phyloP scores from a whole-genome alignment of 2,888 invertebrate species.

The Microctonus hyperodae region DNA sequence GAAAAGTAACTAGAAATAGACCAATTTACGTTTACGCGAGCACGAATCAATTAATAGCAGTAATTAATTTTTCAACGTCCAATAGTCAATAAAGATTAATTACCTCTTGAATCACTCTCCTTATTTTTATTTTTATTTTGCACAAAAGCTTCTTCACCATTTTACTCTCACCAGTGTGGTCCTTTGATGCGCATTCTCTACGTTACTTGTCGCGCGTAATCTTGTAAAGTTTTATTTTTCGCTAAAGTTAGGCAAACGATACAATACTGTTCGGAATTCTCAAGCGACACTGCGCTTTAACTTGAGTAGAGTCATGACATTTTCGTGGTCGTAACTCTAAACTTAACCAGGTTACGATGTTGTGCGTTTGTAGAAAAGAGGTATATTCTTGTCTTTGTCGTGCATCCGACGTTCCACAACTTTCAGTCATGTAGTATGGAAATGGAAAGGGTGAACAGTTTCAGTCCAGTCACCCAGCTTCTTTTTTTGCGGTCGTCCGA shows the following conservation, averaged over 20 bases:
- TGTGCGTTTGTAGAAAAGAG: slow-evolving; percentile 11
- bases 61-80: neutral
- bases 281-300: neutral
- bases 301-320: slow-evolving; percentile 11
- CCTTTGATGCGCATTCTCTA: neutral
- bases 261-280: slow-evolving; percentile 18
- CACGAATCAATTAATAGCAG: slow-evolving; percentile 58
- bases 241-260: neutral
- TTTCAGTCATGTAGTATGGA: slow-evolving; percentile 1
- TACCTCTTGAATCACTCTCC: neutral
- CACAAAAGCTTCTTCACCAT: neutral
- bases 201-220: slow-evolving; percentile 8
- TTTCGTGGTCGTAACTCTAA: slow-evolving; percentile 20
- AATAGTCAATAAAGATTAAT: neutral
- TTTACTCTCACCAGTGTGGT: neutral
- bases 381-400: neutral
- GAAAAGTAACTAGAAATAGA: too few relatives aligned
- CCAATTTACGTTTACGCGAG: slow-evolving; percentile 47
- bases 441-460: slow-evolving; percentile 14
- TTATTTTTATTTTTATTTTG: slow-evolving; percentile 44
- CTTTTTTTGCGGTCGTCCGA: slow-evolving; percentile 18
- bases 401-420: slow-evolving; percentile 3
- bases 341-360: slow-evolving; percentile 15
- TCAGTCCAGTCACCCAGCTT: slow-evolving; percentile 8
- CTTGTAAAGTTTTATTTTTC: neutral